A percentile compares a stretch with the other conserved stretches of the same genome.
Evolutionary conservation across 2,113 vertebrate genomes (phyloP).

Genomic region (Monarcha castaneiventris): DNA sequence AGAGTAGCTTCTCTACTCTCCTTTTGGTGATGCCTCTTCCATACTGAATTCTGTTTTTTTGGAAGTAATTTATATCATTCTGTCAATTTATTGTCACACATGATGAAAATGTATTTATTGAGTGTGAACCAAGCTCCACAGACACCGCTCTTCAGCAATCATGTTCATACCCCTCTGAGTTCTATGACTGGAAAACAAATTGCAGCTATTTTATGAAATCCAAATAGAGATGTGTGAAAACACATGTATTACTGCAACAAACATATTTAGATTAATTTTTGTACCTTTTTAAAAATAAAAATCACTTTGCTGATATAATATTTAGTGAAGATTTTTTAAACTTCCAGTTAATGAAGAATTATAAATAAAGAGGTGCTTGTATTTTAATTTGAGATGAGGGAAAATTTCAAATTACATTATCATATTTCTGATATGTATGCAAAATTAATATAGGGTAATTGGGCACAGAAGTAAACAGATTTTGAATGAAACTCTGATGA

Average conservation of each 20-base stretch:
- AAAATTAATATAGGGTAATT: not conserved
- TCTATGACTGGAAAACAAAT: not conserved
- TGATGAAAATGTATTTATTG: not conserved
- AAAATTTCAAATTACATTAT: not conserved
- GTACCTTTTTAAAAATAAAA: not conserved
- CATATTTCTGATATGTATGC: not conserved
- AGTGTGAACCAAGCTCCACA: not conserved
- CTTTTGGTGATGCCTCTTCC: not conserved
- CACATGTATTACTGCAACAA: accelerated
- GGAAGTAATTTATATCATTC: not conserved
- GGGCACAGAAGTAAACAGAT: not conserved
- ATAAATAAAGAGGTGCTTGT: not conserved
- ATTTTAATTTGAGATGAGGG: not conserved
- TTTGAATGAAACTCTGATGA: not conserved
- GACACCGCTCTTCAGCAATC: not conserved
- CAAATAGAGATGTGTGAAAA: not conserved
- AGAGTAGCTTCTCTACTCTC: not conserved
- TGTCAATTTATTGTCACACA: not conserved
- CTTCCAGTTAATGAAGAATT: not conserved
- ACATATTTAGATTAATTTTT: not conserved
- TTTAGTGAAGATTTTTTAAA: not conserved
- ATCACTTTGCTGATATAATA: not conserved
- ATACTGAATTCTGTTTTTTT: not conserved
- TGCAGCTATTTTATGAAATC: not conserved
- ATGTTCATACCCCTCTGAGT: not conserved